Conservation (phyloP, 2,888 invertebrate genomes). For the Cataglyphis livida region DNA sequence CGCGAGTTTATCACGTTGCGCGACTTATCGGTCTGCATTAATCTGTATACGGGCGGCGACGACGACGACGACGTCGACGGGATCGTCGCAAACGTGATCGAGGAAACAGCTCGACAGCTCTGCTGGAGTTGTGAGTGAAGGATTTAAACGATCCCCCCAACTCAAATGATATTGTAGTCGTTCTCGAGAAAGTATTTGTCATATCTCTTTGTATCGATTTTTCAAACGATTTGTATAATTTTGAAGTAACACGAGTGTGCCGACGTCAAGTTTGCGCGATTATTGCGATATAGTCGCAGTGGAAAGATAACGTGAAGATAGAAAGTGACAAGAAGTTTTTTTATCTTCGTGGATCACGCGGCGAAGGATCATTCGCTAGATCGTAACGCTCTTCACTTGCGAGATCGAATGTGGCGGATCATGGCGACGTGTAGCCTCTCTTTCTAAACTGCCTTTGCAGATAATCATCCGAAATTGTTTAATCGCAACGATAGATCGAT, state of each 20-base stretch:
- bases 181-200: background rate
- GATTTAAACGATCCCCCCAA: conserved; percentile 2
- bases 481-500: conserved; percentile 46
- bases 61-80: background rate
- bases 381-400: conserved; percentile 1
- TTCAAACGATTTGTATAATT: background rate
- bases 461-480: conserved; percentile 28
- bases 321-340: background rate
- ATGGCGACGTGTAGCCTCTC: conserved; percentile 17
- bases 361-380: background rate
- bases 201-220: conserved; percentile 15
- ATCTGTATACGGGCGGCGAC: conserved; percentile 47
- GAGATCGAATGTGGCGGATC: background rate
- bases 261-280: background rate
- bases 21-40: conserved; percentile 47
- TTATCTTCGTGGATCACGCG: background rate
- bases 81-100: conserved; percentile 14
- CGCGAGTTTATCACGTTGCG: conserved; percentile 27
- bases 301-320: background rate
- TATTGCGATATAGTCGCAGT: background rate
- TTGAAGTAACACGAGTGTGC: background rate
- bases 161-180: background rate
- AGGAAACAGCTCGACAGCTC: conserved; percentile 11
- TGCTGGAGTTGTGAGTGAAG: background rate
- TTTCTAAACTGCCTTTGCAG: conserved; percentile 7